phyloP scores from a whole-genome alignment of 2,113 vertebrate species.

The Saccopteryx bilineata region DNA sequence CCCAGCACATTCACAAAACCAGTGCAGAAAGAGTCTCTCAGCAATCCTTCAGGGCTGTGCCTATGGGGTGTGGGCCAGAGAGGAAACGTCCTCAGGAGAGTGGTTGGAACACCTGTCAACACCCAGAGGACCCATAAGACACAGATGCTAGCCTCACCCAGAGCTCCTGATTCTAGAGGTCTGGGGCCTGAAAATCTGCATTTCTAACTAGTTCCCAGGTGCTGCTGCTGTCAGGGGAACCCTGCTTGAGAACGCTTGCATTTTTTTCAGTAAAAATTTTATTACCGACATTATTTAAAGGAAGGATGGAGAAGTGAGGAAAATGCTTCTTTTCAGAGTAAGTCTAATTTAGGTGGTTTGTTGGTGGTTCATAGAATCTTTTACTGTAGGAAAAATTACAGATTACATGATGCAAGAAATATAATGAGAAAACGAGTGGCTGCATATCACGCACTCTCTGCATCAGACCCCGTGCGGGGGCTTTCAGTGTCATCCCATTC shows the following conservation, averaged over 20 bases:
- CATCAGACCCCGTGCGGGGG: background rate
- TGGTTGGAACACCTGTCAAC: background rate
- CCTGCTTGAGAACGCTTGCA: background rate
- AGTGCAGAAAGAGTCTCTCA: background rate
- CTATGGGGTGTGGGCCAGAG: background rate
- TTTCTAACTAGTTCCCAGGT: background rate
- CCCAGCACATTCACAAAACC: background rate
- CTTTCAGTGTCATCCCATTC: background rate
- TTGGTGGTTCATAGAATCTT: background rate
- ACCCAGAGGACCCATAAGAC: background rate
- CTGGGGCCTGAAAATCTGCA: background rate
- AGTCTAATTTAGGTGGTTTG: background rate
- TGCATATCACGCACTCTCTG: too few relatives aligned
- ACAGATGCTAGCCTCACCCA: background rate
- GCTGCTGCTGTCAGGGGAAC: background rate
- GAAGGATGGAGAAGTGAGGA: background rate
- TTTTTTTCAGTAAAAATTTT: background rate
- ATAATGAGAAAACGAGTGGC: accelerated
- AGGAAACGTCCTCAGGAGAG: background rate
- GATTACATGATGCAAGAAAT: background rate
- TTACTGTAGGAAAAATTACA: background rate
- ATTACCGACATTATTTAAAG: background rate
- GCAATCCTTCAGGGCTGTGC: background rate
- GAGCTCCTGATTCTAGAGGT: background rate
- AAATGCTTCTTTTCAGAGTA: background rate